Evolutionary conservation across 2,888 invertebrate genomes (phyloP).

Genomic region (Idaea biselata): DNA sequence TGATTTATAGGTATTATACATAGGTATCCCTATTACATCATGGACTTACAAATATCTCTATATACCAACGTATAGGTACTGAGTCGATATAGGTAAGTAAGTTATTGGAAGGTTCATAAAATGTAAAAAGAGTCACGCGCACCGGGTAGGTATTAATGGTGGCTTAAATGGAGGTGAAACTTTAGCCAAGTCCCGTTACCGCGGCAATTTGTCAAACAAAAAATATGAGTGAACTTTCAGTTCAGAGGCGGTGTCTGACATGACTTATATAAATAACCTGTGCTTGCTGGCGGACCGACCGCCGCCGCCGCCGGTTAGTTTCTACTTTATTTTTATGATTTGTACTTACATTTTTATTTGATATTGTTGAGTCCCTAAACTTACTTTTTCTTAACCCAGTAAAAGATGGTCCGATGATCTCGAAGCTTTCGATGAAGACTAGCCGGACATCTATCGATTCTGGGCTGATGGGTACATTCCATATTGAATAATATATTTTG

Average conservation of each 20-base stretch:
- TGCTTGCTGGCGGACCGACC: conserved; percentile 43
- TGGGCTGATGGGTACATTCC: too few species aligned
- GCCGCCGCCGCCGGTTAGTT: conserved; percentile 44
- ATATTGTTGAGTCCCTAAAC: conserved; percentile 20
- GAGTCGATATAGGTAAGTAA: conserved; percentile 13
- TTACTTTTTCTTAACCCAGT: too few species aligned
- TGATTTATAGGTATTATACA: too few species aligned
- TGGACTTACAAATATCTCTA: too few species aligned
- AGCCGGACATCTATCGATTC: too few species aligned
- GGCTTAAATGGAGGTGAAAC: conserved; percentile 74
- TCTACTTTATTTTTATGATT: conserved; percentile 41
- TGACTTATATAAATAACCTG: conserved; percentile 71
- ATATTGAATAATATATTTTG: too few species aligned
- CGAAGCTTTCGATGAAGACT: too few species aligned
- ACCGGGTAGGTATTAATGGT: conserved; percentile 63
- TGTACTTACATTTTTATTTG: neutral
- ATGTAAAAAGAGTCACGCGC: conserved; percentile 53
- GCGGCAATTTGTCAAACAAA: conserved; percentile 76
- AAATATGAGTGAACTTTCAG: conserved; percentile 73
- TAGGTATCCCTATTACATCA: too few species aligned
- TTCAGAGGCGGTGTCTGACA: conserved; percentile 66
- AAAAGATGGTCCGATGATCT: too few species aligned
- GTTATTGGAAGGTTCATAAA: conserved; percentile 39
- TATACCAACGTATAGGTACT: too few species aligned
- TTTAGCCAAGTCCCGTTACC: conserved; percentile 73